Base-by-base conservation (phyloP, 1,140 invertebrate species). In the Drosophila lowei region DNA sequence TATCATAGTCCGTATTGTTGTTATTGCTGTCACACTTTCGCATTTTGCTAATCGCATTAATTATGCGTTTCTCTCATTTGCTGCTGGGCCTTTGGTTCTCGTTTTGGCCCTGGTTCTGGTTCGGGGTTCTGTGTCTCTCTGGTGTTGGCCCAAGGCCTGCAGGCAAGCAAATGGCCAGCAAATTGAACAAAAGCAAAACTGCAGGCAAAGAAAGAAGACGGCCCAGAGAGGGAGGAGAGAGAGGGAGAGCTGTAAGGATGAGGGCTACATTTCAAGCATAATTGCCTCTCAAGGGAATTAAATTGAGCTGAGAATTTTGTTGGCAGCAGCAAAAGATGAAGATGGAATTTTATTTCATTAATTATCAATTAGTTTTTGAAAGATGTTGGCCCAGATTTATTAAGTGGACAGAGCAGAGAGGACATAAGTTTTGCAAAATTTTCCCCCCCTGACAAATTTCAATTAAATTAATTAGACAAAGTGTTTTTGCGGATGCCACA, bases 281-380 rank as follows among this genome's bases (percentile, higher is more conserved):
- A 88, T 88, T 88, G 79, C 75, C 84, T 70, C 84, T 70, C 79
- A 76, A 48, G 84, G 84, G 83, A 88, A 89, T 88, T 72, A 61
- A 88, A 88, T 85, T 80, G 77, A 58, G 76, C 56, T 21, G 55
- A 78, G 62, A 71, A 70, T 70, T 70, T 68, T 56, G 63, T 68
- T 70, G 66, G 71, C 60, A 72, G 18, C 30, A 53, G 49, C 48
- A 44, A 53, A 66, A 68, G 54, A 72, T 66, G 61, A 72, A 68
- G 57, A 76, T 67, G 79, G 41, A 65, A 77, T 83, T 89, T 83
- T 64, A 71, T 88, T 83, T 83, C 75, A 88, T 88, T 89, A 88
- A 88, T 88, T 79, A 88, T 88, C 83, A 88, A 88, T 88, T 88
- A 89, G 84, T 88, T 88, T 83, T 78, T 80, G 78, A 88, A 83